Base-by-base conservation (phyloP, 2,113 vertebrate species). In the Puntigrus tetrazona region DNA sequence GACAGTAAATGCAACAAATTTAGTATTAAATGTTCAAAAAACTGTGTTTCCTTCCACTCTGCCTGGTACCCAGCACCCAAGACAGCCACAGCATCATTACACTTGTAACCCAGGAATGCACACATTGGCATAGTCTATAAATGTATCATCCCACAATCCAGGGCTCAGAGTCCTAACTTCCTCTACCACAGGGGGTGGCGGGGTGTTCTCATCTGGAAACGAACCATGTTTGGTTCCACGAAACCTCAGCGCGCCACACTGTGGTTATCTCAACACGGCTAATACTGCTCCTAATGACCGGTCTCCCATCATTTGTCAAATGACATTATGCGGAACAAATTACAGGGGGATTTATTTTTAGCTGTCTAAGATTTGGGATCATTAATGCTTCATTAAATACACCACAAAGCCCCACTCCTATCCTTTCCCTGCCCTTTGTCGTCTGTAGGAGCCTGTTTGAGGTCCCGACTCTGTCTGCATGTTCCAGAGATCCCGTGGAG, bases 121-220 rank as follows among this genome's bases (percentile, higher is more conserved):
- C 89, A 91, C 38, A 90, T 90, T 93, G 92, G 93, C 92, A 93
- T 92, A 92, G 93, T 89, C 89, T 87, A 88, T 90, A 91, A 95
- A 92, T 89, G 92, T 93, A 92, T 91, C 90, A 91, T 92, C 91
- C 93, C 84, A 89, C 91, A 88, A 89, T 86, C 86, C 88, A 88
- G 90, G 84, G 90, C 88, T 89, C 89, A 91, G 86, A 87, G 81
- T 88, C 84, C 73, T 83, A 82, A 84, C 87, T 89, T 88, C 85
- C 70, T 86, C 27, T 81, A 16, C 43, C 27, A n/a, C 34, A 80
- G 59, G 3, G 50, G 45, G 34, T 27, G 69, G 36, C 80, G 86
- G 90, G 83, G 65, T 25, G 47, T 72, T 67, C 78, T 67, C 38
- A 81, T 81, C n/a, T 83, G 57, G 72, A 84, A 77, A 9, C 70